A percentile compares a stretch with the other conserved stretches of the same genome.
These are phyloP conservation scores for Nylanderia fulva DNA, from an alignment of 1,140 invertebrate species.

Conservation along the genomic window DNA sequence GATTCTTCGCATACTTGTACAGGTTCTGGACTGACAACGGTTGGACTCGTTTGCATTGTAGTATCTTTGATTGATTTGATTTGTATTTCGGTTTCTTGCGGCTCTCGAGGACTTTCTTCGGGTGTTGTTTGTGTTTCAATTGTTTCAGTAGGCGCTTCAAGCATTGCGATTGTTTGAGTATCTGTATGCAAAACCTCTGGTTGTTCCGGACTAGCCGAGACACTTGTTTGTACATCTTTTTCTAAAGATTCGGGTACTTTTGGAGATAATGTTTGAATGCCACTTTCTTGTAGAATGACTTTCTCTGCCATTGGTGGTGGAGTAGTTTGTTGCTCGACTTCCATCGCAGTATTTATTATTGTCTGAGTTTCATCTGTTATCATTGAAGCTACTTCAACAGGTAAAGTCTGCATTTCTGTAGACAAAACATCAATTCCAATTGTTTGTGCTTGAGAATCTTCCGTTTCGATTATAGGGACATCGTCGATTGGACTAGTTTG, in stretches of 20 bases:
- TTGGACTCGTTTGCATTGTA: conserved; percentile 79
- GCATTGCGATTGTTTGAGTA: conserved; percentile 64
- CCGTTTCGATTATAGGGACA: conserved; percentile 72
- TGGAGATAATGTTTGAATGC: conserved; percentile 74
- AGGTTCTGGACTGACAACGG: conserved; percentile 19
- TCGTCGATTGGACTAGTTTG: conserved; percentile 80
- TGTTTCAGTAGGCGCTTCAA: conserved; percentile 48
- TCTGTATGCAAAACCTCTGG: conserved; percentile 57
- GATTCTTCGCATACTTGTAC: conserved; percentile 53
- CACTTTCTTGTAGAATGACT: conserved; percentile 68
- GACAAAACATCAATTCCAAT: conserved; percentile 52
- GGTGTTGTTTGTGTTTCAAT: conserved; percentile 77
- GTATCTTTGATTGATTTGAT: conserved; percentile 74
- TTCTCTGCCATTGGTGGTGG: conserved; percentile 44
- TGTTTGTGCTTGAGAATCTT: conserved; percentile 74
- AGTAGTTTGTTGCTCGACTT: conserved; percentile 75
- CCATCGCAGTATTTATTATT: conserved; percentile 50
- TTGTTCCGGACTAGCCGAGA: conserved; percentile 59
- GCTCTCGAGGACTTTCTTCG: conserved; percentile 66
- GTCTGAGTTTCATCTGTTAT: conserved; percentile 80
- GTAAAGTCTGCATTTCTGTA: conserved; percentile 75
- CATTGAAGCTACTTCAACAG: conserved; percentile 54
- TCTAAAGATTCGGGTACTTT: conserved; percentile 63
- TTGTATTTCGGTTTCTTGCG: conserved; percentile 76
- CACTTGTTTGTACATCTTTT: conserved; percentile 70